Evolutionary conservation across 2,113 vertebrate species (phyloP), one percentile per base, ranked within the genome.

Genomic region (Heterotis niloticus): DNA sequence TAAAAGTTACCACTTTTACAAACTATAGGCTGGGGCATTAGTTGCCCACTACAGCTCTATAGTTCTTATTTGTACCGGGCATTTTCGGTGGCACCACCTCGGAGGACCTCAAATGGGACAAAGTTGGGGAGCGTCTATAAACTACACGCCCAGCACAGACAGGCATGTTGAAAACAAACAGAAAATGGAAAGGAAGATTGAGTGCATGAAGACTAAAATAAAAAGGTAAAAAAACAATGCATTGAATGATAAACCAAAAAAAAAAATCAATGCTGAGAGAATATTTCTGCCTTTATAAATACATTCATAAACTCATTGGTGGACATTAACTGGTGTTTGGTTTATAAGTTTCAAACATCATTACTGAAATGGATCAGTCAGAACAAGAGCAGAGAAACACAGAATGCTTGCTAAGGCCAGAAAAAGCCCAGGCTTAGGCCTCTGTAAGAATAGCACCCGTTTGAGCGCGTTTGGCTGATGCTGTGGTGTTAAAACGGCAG

Each of bases 41-140:
- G 71, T 78, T 82, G 81, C 81, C 80, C 85, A 84, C 66, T 81
- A 81, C 76, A 73, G 84, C 79, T 81, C 88, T 84, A 85, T 84
- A 86, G 86, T 85, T 86, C 81, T 83, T 80, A 81, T 70, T 79
- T 85, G 84, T 86, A 87, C 85, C 82, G 83, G 83, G 62, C 34
- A 83, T 83, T 84, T 86, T 86, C 79, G 78, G 81, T 52, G 83
- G 82, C 77, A 81, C 80, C 83, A 84, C 85, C 73, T 84, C 85
- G 64, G 83, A 77, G 52, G 80, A 81, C 83, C 83, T 84, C 80
- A 83, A 80, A 79, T 84, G 81, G 75, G 84, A 82, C 79, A 89
- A 82, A 83, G 84, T 86, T 80, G 86, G 87, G 68, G 86, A 87
- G 24, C 80, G 83, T 85, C 83, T 87, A 86, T 74, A 87, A 84